Base-by-base conservation (phyloP, 2,797 vertebrate genomes). In the Acrossocheilus fasciatus region DNA sequence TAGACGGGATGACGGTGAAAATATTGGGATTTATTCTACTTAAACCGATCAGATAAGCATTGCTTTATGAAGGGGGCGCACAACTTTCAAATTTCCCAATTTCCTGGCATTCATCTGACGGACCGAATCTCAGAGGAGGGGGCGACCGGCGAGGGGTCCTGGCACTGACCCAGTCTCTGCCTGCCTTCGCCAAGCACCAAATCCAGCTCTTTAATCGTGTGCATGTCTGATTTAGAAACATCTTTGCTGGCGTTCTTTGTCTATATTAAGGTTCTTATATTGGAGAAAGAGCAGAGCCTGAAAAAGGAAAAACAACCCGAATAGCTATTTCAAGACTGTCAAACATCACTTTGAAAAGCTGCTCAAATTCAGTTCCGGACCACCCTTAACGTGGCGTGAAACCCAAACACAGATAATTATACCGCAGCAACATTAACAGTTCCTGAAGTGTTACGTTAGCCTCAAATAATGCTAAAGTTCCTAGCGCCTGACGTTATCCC, bases 331-430 rank as follows among this genome's bases (percentile, higher is more conserved):
- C 34, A 68, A 45, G 82, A 68, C 87, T 86, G 84, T 88, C 84
- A 89, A 89, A 89, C 87, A 77, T 81, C 6, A 83, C 79, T 78
- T 73, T 70, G 77, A 82, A 70, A 72, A 82, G 64, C 80, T 85
- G 68, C 64, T 66, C 75, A 84, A 83, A 87, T 84, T 85, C 87
- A 85, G 30, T 82, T 77, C 73, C 77, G 45, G 83, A 81, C 81
- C 64, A 70, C 87, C 87, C 70, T 68, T 41, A 87, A 86, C 12
- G 62, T n/a, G 20, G 57, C n/a, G 34, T 75, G 77, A 88, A 89
- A 88, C 54, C 81, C 76, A 87, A 88, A 87, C 89, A 88, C 7
- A 34, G 73, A 86, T 86, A 86, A 86, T 89, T 83, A 81, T 76
- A 69, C 81, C 34, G 15, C 83, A 39, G 66, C 23, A 45, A 72